Evolutionary conservation across 2,888 invertebrate species (phyloP), one percentile per base, ranked within the genome.

Genomic region (Punctoribates punctum): DNA sequence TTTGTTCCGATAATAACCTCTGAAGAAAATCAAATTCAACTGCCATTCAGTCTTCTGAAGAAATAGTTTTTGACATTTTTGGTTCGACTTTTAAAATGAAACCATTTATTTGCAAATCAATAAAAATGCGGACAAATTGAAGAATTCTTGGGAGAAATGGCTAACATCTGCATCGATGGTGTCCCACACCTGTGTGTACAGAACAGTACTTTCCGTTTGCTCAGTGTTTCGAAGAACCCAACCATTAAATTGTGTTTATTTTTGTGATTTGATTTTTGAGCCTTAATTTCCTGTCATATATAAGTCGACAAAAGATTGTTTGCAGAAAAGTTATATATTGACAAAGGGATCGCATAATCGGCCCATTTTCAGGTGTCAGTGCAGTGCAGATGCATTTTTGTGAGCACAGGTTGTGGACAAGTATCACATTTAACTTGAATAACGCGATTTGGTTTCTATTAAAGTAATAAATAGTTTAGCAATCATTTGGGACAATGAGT

Each of bases 401-500:
- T 25, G 23, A 23, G 57, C 57, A 57, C 11, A 42, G 42, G 42
- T 42, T 57, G 57, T 1, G 13, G 9, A 57, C 23, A 25, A 13
- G 23, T 20, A 23, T 25, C 25, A 57, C 25, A 23, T 20, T 20
- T 51, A 23, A 25, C 57, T 23, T 11, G 57, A 23, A 57, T 57
- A 57, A 25, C 57, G 17, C 57, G 23, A 57, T 57, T 57, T 46
- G 23, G 38, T 20, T 42, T 15, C 70, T 70, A 70, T 70, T 42
- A 29, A 70, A 42, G 42, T 70, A 38, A 70, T 42, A 70, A 70
- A 70, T 70, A 70, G 42, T 70, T 70, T 70, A 46, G 70, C 42
- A 70, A 70, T 70, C 70, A 70, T 70, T 70, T 70, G 70, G n/a
- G 42, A 70, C 70, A 70, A 70, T 70, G 70, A 70, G 70, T 6